Evolutionary conservation across 1,140 invertebrate species (phyloP), one percentile per base, ranked within the genome.

Genomic region (Heliothis subflexa): DNA sequence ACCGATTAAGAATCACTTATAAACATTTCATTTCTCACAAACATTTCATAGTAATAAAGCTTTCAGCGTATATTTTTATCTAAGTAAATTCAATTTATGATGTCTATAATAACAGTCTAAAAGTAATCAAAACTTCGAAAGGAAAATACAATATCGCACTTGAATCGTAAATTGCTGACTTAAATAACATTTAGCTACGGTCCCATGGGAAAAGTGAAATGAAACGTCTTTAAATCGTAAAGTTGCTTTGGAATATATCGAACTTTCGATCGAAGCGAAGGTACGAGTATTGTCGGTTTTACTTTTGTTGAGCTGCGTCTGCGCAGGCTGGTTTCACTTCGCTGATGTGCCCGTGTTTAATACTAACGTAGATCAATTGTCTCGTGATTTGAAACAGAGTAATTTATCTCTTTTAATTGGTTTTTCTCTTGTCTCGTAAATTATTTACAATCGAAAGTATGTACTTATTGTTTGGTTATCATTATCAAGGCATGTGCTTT

Each of bases 121-220:
- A 64, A 62, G 10, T 12, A 66, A 47, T 66, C 16, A 66, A 66
- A 18, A 18, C n/a, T 18, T 49, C 9, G 16, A 12, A 47, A 33
- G 13, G 16, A 21, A 55, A 21, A 12, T n/a, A 47, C 7, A 47
- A 47, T 21, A 66, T n/a, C 40, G 61, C 14, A 45, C n/a, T 66
- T 66, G n/a, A 28, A 28, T 50, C 10, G 13, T n/a, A 70, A 70
- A 52, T 64, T 62, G 7, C 40, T 73, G 47, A 75, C 14, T 64
- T 52, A 52, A 75, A 55, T 49, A 16, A 64, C 33, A 40, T 64
- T 62, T 50, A 64, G 73, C 25, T 47, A 62, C 57, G 45, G 45
- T 75, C 73, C 62, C 74, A 50, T 68, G 76, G 64, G 76, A 78
- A 78, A 78, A 78, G 61, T 77, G 74, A 66, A 77, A 77, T 77